These are phyloP conservation scores for Drosophila sturtevanti DNA, from an alignment of 1,140 invertebrate genomes.

Conservation along the genomic window DNA sequence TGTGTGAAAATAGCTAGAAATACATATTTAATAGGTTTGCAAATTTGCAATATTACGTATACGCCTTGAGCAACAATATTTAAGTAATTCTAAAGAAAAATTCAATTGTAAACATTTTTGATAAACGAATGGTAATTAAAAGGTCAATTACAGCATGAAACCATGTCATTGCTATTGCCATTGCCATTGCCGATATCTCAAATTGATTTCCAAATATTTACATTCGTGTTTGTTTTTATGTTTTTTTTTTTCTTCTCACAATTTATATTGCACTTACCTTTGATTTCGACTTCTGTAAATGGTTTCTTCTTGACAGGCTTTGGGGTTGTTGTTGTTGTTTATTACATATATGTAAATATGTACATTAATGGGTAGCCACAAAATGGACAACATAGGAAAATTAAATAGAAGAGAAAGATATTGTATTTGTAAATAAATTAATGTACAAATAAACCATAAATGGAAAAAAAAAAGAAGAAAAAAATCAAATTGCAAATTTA, in stretches of 20 bases:
- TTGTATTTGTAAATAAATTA: too few relatives aligned
- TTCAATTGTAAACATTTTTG: neutral
- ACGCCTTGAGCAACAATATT: conserved; percentile 17
- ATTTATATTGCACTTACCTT: conserved; percentile 57
- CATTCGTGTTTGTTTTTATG: neutral
- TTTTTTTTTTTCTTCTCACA: neutral
- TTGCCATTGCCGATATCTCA: neutral
- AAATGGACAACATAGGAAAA: conserved; percentile 28
- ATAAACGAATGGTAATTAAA: neutral
- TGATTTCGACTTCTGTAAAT: conserved; percentile 78
- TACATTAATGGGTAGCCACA: neutral
- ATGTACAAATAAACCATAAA: too few relatives aligned
- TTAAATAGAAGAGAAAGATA: too few relatives aligned
- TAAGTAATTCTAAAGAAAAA: neutral
- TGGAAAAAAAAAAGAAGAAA: too few relatives aligned
- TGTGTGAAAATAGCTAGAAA: neutral
- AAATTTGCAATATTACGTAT: conserved; percentile 38
- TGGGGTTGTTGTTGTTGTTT: neutral
- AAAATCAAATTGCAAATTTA: too few relatives aligned
- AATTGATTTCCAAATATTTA: conserved; percentile 21
- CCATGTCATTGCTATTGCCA: neutral
- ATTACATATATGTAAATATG: too few relatives aligned
- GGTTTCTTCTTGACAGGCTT: conserved; percentile 82
- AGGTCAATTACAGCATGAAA: neutral
- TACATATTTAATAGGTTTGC: neutral